These are phyloP conservation scores for Hypomecis punctinalis DNA, from an alignment of 2,888 invertebrate genomes.

Conservation along the genomic window DNA sequence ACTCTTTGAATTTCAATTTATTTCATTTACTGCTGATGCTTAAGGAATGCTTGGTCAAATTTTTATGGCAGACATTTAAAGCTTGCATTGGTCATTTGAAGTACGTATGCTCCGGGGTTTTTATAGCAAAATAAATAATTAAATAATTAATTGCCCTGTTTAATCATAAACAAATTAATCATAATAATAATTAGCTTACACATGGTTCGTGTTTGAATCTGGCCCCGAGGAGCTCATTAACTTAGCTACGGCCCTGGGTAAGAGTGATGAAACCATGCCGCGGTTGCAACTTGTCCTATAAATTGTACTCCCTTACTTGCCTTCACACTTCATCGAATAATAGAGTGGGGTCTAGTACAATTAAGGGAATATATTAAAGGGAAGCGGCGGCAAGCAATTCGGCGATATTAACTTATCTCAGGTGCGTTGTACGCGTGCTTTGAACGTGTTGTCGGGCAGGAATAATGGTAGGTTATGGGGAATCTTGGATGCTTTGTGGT, in stretches of 20 bases:
- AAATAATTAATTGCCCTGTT: no score
- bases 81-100: no score
- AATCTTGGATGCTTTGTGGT: constrained; percentile 41
- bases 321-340: constrained; percentile 79
- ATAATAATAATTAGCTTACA: no score
- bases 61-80: no score
- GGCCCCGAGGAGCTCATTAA: no score
- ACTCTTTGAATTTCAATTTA: no score
- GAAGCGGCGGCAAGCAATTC: constrained; percentile 60
- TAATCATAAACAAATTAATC: no score
- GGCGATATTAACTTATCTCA: constrained; percentile 71
- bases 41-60: no score
- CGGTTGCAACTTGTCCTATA: constrained; percentile 71
- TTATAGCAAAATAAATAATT: no score
- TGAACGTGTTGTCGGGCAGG: constrained; percentile 50
- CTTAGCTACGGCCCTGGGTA: constrained; percentile 12
- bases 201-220: no score
- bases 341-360: constrained; percentile 73
- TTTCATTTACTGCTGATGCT: no score
- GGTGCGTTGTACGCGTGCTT: constrained; percentile 61
- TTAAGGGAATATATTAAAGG: constrained; percentile 70
- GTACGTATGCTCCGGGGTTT: no score
- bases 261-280: constrained; percentile 59
- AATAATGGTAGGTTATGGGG: constrained; percentile 43
- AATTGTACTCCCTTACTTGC: constrained; percentile 62